Evolutionary conservation across 2,888 invertebrate genomes (phyloP).

Genomic region (Gymnoscelis rufifasciata): DNA sequence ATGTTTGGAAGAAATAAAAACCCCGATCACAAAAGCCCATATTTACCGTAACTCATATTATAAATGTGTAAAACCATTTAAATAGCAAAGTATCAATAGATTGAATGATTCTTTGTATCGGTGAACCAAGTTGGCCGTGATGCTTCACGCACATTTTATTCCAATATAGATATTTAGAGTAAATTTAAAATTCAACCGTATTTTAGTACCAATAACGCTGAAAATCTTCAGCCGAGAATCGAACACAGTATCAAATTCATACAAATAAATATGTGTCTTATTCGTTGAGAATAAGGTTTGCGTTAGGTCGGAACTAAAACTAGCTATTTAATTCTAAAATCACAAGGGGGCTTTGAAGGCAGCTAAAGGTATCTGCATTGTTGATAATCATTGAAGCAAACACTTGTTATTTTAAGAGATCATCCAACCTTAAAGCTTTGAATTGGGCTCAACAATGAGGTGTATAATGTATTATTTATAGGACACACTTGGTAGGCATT

Average conservation of each 20-base stretch:
- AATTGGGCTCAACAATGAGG: conserved; percentile 68
- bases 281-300: not conserved
- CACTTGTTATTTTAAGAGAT: conserved; percentile 80
- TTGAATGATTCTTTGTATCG: conserved; percentile 71
- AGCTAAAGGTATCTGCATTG: conserved; percentile 75
- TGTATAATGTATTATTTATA: conserved; percentile 78
- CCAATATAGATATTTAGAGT: conserved; percentile 37
- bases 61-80: conserved; percentile 80
- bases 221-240: conserved; percentile 14
- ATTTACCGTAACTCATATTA: conserved; percentile 76
- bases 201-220: not conserved
- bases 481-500: conserved; percentile 74
- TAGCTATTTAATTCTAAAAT: conserved; percentile 34
- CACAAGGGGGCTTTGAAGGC: conserved; percentile 68
- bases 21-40: conserved; percentile 56
- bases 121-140: conserved; percentile 77
- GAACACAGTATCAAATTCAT: not conserved
- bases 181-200: conserved; percentile 32
- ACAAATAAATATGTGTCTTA: conserved; percentile 19
- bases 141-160: conserved; percentile 75
- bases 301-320: conserved; percentile 11
- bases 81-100: conserved; percentile 74
- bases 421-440: conserved; percentile 75
- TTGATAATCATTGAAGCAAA: conserved; percentile 79
- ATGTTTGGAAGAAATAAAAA: conserved; percentile 64